Conservation (phyloP, 2,113 vertebrate genomes). For the Hypomesus transpacificus region DNA sequence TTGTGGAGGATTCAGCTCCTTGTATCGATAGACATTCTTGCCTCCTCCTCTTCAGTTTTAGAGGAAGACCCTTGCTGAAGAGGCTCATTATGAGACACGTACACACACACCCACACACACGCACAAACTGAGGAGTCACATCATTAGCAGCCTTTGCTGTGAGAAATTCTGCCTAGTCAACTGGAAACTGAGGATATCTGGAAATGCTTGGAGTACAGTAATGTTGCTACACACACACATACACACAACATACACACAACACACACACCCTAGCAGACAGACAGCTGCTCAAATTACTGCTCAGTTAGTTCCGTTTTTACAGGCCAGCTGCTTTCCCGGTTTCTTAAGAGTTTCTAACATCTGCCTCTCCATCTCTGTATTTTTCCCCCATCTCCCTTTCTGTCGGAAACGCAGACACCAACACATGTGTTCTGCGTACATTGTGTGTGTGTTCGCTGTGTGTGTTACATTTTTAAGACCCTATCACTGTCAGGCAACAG, state of each 20-base stretch:
- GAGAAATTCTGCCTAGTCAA: no score
- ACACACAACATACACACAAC: slow-evolving; percentile 13
- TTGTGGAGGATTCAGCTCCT: no score
- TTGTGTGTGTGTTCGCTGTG: background rate
- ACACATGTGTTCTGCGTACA: background rate
- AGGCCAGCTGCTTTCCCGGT: slow-evolving; percentile 23
- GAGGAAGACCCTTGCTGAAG: no score
- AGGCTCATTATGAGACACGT: slow-evolving; percentile 5
- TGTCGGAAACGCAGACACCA: background rate
- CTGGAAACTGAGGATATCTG: no score
- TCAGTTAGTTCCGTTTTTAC: slow-evolving; percentile 28
- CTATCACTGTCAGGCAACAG: slow-evolving; percentile 40
- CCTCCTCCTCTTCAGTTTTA: no score
- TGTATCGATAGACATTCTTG: no score
- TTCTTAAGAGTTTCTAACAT: slow-evolving; percentile 13
- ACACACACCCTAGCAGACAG: slow-evolving; percentile 18
- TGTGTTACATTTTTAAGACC: slow-evolving; percentile 40
- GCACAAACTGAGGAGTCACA: background rate
- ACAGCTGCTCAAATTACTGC: slow-evolving; percentile 22
- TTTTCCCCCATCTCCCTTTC: background rate
- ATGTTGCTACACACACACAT: background rate
- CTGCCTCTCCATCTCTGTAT: slow-evolving; percentile 1
- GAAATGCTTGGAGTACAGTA: background rate
- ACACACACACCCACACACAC: background rate
- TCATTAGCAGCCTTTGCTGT: background rate